Conservation (phyloP, 2,797 vertebrate species). For the Cryptoblepharus egeriae region DNA sequence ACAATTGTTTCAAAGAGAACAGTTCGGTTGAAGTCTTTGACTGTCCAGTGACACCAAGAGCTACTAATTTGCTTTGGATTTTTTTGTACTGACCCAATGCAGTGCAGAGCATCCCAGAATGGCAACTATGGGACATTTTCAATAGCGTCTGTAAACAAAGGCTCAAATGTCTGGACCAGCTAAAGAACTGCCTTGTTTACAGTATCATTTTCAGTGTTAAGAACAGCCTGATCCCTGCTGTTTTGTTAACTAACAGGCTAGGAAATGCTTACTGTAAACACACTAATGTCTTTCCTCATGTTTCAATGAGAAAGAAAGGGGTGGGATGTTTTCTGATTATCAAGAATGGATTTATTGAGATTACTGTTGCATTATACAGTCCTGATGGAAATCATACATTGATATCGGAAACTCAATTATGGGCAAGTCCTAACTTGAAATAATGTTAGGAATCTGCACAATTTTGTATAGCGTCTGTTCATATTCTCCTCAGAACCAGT, state of each 20-base stretch:
- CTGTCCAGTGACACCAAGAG: not conserved
- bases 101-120: not conserved
- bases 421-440: not conserved
- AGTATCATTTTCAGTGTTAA: slow-evolving; percentile 13
- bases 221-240: not conserved
- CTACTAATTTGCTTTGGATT: not conserved
- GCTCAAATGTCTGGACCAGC: not conserved
- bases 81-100: not conserved
- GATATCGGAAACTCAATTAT: not conserved
- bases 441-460: not conserved
- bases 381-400: not conserved
- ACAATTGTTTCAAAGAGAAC: not conserved
- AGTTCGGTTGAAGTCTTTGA: not conserved
- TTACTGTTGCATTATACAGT: not conserved
- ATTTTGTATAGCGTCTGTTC: not conserved
- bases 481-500: no score
- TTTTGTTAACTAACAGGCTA: slow-evolving; percentile 8
- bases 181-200: slow-evolving; percentile 5
- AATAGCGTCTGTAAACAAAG: slow-evolving; percentile 16
- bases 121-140: not conserved
- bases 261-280: slow-evolving; percentile 9
- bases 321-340: not conserved
- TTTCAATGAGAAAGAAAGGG: not conserved
- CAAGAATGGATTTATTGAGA: not conserved
- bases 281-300: not conserved